Evolutionary conservation across 2,888 invertebrate genomes (phyloP).

Genomic region (Cheilosia pagana): DNA sequence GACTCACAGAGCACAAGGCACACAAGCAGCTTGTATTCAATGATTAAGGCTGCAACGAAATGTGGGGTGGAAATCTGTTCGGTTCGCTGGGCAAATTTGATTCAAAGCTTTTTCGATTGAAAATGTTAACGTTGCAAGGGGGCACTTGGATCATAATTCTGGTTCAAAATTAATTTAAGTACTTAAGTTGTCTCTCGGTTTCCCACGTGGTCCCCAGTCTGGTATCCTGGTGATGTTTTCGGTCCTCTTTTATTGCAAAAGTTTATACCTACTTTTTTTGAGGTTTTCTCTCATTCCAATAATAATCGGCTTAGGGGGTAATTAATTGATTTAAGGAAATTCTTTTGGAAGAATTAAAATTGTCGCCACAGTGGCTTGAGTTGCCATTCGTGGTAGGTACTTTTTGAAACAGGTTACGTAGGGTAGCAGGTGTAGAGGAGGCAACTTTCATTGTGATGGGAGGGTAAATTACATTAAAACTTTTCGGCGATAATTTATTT

Average conservation of each 20-base stretch:
- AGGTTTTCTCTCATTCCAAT: not conserved
- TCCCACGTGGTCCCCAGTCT: not conserved
- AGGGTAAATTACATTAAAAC: conserved; percentile 38
- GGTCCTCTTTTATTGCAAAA: conserved; percentile 22
- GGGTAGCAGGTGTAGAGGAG: not conserved
- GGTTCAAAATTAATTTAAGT: conserved; percentile 47
- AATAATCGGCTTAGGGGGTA: conserved; percentile 24
- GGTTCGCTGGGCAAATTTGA: conserved; percentile 47
- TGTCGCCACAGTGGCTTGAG: conserved; percentile 6
- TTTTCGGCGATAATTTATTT: conserved; percentile 57
- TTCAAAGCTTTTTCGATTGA: conserved; percentile 22
- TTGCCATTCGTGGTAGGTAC: not conserved
- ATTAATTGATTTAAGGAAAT: conserved; percentile 55
- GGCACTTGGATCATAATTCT: conserved; percentile 41
- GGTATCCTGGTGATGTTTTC: not conserved
- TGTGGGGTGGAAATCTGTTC: not conserved
- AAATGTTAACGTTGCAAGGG: conserved; percentile 10
- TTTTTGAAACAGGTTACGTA: conserved; percentile 4
- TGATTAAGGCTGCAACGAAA: not conserved
- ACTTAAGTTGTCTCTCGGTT: conserved; percentile 28
- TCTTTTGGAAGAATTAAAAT: conserved; percentile 37
- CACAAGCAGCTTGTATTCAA: not conserved
- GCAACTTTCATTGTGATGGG: not conserved
- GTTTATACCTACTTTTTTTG: not conserved
- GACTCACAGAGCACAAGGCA: not conserved